Conservation (phyloP, 2,113 vertebrate genomes). For the Lophochroa leadbeateri region DNA sequence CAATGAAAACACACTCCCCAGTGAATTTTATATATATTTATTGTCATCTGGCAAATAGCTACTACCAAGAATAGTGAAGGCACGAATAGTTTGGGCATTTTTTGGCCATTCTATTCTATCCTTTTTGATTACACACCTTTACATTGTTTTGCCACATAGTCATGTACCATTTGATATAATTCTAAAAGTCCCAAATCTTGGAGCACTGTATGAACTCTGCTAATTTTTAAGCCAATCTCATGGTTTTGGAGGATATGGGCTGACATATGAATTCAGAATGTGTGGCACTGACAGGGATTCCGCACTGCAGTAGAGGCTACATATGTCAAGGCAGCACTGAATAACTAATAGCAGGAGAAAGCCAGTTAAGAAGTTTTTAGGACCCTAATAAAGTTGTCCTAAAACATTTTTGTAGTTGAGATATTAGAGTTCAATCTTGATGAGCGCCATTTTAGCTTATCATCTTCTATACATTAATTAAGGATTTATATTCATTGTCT, state of each 20-base stretch:
- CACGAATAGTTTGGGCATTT: background rate
- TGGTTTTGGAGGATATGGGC: background rate
- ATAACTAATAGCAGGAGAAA: background rate
- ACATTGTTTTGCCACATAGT: background rate
- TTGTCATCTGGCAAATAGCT: background rate
- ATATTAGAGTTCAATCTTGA: background rate
- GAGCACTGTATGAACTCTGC: background rate
- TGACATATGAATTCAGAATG: background rate
- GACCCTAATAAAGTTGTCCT: background rate
- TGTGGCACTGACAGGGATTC: background rate
- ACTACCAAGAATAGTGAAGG: background rate
- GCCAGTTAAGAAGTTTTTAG: background rate
- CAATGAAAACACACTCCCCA: background rate
- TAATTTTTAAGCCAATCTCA: background rate
- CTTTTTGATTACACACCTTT: background rate
- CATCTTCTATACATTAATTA: background rate
- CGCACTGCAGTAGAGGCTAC: background rate
- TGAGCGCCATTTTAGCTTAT: background rate
- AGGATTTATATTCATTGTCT: background rate
- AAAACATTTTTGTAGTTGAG: background rate
- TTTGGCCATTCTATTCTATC: background rate
- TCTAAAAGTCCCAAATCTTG: background rate
- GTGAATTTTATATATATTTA: background rate
- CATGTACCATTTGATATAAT: background rate
- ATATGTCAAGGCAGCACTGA: background rate